These are phyloP conservation scores for Corythaixoides concolor DNA, from an alignment of 2,113 vertebrate species.

Conservation along the genomic window DNA sequence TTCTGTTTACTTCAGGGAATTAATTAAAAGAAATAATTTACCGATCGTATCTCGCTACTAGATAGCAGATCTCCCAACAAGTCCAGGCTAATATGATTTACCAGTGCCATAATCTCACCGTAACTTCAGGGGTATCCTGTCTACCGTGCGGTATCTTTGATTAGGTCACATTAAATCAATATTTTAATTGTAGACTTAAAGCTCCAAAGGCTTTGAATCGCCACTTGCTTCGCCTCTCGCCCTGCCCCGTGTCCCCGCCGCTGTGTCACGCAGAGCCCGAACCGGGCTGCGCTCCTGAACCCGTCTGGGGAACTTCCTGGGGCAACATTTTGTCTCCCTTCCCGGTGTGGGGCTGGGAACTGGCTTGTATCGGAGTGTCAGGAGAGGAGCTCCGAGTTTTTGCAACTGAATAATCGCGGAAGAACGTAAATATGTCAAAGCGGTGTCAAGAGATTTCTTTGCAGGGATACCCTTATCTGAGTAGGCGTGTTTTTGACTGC, in stretches of 20 bases:
- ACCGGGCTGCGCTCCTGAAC: neutral
- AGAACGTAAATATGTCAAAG: constrained; percentile 59
- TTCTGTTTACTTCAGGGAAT: constrained; percentile 4
- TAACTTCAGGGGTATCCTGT: neutral
- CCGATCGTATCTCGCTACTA: neutral
- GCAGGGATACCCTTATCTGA: constrained; percentile 58
- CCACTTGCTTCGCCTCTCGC: neutral
- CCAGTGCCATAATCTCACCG: neutral
- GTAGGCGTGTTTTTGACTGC: constrained; percentile 58
- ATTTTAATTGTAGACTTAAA: neutral
- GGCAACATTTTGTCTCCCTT: neutral
- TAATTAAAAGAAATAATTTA: constrained; percentile 15
- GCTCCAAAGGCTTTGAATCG: neutral
- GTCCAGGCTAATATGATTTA: neutral
- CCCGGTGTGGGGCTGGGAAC: neutral
- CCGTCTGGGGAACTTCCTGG: neutral
- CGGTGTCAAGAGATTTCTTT: constrained; percentile 57
- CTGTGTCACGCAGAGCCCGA: rapidly evolving
- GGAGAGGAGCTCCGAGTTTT: neutral
- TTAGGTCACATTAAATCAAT: neutral
- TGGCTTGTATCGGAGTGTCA: neutral
- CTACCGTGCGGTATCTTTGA: neutral
- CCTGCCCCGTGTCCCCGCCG: neutral
- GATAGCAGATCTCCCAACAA: neutral
- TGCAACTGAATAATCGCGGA: neutral